These are phyloP conservation scores for Oophaga pumilio DNA, from an alignment of 2,113 vertebrate genomes.

Conservation along the genomic window DNA sequence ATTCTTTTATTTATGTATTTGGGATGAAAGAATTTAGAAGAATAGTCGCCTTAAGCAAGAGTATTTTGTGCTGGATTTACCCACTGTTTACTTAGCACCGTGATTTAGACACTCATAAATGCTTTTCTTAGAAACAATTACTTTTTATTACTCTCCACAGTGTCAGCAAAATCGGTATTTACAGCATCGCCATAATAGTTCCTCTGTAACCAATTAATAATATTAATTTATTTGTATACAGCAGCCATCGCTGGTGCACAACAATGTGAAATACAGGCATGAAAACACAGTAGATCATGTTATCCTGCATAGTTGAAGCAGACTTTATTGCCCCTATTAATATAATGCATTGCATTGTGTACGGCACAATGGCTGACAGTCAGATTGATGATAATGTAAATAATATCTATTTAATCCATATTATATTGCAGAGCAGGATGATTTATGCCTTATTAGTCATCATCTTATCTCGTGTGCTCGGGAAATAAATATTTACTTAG, in stretches of 20 bases:
- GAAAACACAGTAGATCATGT: conserved; percentile 19
- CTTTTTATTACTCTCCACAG: conserved; percentile 49
- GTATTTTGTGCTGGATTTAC: neutral
- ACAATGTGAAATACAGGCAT: conserved; percentile 20
- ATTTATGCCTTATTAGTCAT: conserved; percentile 39
- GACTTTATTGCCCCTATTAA: conserved; percentile 38
- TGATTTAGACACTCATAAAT: conserved; percentile 54
- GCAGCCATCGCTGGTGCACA: neutral
- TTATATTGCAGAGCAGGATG: neutral
- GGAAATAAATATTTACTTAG: conserved; percentile 45
- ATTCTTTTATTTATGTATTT: no score
- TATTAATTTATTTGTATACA: conserved; percentile 51
- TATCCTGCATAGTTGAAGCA: conserved; percentile 33
- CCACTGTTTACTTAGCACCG: conserved; percentile 16
- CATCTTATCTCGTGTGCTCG: conserved; percentile 19
- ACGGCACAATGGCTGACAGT: conserved; percentile 12
- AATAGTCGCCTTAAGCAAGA: neutral
- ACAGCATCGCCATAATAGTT: conserved; percentile 51
- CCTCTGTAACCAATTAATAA: conserved; percentile 57
- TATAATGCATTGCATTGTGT: conserved; percentile 27
- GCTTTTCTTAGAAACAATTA: conserved; percentile 56
- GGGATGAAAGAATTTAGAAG: no score
- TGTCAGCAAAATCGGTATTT: conserved; percentile 55
- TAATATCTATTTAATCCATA: conserved; percentile 46
- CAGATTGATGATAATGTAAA: conserved; percentile 42